Evolutionary conservation across 2,797 vertebrate species (phyloP), one percentile per base, ranked within the genome.

Genomic region (Hoplostethus mediterraneus): DNA sequence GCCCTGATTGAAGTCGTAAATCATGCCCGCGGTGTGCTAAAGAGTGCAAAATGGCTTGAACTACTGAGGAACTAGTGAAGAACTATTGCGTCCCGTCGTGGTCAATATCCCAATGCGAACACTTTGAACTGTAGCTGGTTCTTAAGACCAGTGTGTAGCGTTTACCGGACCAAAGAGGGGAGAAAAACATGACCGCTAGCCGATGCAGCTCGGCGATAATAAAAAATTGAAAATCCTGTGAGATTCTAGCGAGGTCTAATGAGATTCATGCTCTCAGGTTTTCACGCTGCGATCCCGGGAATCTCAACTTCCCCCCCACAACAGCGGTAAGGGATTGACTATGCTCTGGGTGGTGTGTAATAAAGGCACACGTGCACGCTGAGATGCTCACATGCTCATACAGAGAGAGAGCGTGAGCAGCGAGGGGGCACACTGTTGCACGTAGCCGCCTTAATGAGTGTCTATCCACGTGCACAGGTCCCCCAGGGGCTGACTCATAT

Each of bases 1-100:
- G 53, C 63, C 61, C 17, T 64, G 70, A 81, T 64, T 80, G 69
- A 80, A 65, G 81, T 40, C 71, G 88, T 90, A 81, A 89, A 92
- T 90, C 87, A 88, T 25, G 52, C 52, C 10, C 2, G 16, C 51
- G 33, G 28, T 68, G 59, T 59, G 48, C 17, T 14, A 52, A 28
- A 25, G 17, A 62, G 47, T 16, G 30, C 13, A 66, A 63, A 67
- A 56, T 63, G 55, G 25, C 52, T 21, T 1, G 25, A 21, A 21
- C 21, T 21, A 21, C 21, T 21, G 21, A 21, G 1, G 21, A 21
- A 21, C 21, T 11, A 55, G 38, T 48, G 9, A 25, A 31, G 21
- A 73, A 67, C 73, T 31, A 60, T 63, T 47, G 45, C 40, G 51
- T 45, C 44, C 2, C 14, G 10, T 45, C 21, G 44, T 30, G 48